Base-by-base conservation (phyloP, 2,888 invertebrate species). In the Drosophila prolongata region DNA sequence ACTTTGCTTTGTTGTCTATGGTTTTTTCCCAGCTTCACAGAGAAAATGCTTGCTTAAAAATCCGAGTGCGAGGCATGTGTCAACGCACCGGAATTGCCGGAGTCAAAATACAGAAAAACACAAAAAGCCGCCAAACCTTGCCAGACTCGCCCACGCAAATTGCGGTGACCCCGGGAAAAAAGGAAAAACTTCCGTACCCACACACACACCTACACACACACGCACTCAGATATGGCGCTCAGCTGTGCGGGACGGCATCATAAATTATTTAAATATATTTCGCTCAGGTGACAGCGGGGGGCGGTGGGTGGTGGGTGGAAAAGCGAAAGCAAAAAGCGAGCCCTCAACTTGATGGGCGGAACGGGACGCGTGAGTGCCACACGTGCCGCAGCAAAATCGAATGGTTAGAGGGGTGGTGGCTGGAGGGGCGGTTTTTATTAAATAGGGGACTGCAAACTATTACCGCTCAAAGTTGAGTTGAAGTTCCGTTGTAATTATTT, bases 191-290 rank as follows among this genome's bases (percentile, higher is more conserved):
- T 16, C 43, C 40, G 55, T 42, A 30, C 74, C 42, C 49, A 30
- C 16, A 43, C 38, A 52, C 30, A 14, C 46, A 38, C 16, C 52
- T 40, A 11, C 30, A 27, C 64, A 27, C 34, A 37, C 11, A 14
- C 70, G 30, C 57, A 57, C 57, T 19, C 16, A 24, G 44, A 58
- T 52, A 52, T 46, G 44, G 57, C 50, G 59, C 74, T 74, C 79
- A 87, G 85, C 88, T 85, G 75, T 77, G 72, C 66, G 52, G 64
- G 64, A 59, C 71, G 72, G 83, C 87, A 67, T 77, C 77, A 86
- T 88, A 88, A 88, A 82, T 83, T 86, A 88, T 88, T 83, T 79
- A 83, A 88, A 82, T 85, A 73, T 87, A 73, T 87, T 74, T 66
- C 55, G 60, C 56, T 56, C 75, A 73, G 76, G 49, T 71, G 78